Base-by-base conservation (phyloP, 2,888 invertebrate species). In the Argyresthia goedartella region DNA sequence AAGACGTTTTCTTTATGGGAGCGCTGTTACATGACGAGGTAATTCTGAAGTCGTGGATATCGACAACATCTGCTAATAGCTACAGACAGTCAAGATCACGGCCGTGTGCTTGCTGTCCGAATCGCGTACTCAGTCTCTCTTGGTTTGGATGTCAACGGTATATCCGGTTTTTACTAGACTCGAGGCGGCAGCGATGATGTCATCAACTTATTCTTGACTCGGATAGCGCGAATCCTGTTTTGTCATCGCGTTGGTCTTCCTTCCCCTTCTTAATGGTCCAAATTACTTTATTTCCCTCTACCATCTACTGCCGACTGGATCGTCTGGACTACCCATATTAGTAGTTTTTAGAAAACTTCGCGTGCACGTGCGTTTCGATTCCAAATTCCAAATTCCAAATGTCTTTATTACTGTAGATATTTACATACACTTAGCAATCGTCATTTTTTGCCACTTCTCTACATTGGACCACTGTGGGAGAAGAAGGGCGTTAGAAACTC, bases 31-130 rank as follows among this genome's bases (percentile, higher is more conserved):
- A 25, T 25, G 6, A 41, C 41, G 11, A 3, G 33, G 34, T 34
- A 47, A 47, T 47, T 25, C 4, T n/a, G 34, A 10, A 41, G 41
- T 41, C 8, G 25, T 33, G 11, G 33, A 7, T 25, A 47, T 33
- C 47, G 34, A 33, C 13, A 10, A 14, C 36, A 49, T 41, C 14
- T 49, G 35, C 13, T 13, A 36, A 14, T 25, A 49, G 45, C 36
- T 8, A 11, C 15, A 41, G 49, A 16, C 42, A 44, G 68, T 65
- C 76, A 81, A 82, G 81, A 82, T 82, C 84, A 82, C 69, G 81
- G 82, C 74, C 76, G 76, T 62, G 69, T 73, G 77, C 77, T 79
- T 80, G 70, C 69, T 67, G 76, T 67, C 73, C 75, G 66, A 65
- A 42, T 60, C 65, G 65, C 69, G 69, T 66, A 69, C 65, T 68